Base-by-base conservation (phyloP, 2,888 invertebrate genomes). In the Danaus chrysippus region DNA sequence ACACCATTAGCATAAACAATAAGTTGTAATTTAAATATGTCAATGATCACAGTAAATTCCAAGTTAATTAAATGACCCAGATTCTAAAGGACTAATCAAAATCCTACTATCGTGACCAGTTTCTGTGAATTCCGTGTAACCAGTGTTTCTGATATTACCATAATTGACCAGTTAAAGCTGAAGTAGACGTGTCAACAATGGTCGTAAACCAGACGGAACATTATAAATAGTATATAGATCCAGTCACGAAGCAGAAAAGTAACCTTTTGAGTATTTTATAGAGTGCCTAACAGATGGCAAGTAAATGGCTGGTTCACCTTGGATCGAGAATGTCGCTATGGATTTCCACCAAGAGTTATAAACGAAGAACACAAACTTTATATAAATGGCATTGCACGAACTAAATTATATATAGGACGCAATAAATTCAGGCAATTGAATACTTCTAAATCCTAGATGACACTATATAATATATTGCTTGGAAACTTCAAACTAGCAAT, bases 291-390 rank as follows among this genome's bases (percentile, higher is more conserved):
- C 71, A 73, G 74, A 73, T 76, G 75, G 62, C 73, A 64, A 76
- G 82, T 82, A 80, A 81, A 71, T 66, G 81, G 80, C 81, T 71
- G 54, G 82, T 58, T 83, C 78, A 81, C 83, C 83, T 83, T 83
- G 83, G 73, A 61, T 69, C 68, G 71, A 75, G 82, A 83, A 82
- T 82, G 83, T 78, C 76, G 77, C 70, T 77, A 74, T 76, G 73
- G 71, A 74, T 78, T 76, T 74, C 76, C 72, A 66, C 44, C 61
- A 62, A 63, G 64, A 67, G 42, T 61, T 63, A 65, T 56, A 49
- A 62, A 59, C 53, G 46, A 43, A 65, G 63, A 61, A 62, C 59
- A 58, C 58, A 17, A 57, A 63, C 54, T 54, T 63, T 56, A 61
- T 61, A 61, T 42, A 52, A 61, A 57, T 44, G 56, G 54, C 23